phyloP scores from a whole-genome alignment of 2,113 vertebrate genomes.

The Actinemys pallida region DNA sequence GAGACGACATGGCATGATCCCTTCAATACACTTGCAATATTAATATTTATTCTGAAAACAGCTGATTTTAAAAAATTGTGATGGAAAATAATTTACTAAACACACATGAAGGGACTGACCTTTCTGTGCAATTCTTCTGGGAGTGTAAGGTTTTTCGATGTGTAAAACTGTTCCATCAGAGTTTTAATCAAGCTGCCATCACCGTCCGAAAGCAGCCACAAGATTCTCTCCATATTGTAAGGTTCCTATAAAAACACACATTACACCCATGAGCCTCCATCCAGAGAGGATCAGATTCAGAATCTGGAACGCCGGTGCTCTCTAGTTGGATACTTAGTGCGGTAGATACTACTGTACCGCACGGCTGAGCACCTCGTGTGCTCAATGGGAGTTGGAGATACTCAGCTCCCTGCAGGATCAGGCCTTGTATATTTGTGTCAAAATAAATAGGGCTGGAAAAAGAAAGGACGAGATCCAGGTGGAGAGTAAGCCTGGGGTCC shows the following conservation, averaged over 20 bases:
- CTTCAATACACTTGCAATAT: not conserved
- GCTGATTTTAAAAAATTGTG: not conserved
- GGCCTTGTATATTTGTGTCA: not conserved
- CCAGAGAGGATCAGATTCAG: not conserved
- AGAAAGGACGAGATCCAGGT: not conserved
- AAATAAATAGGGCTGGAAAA: not conserved
- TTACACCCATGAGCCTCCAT: not conserved
- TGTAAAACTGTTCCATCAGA: slow-evolving; percentile 90
- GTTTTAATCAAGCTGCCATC: slow-evolving; percentile 77
- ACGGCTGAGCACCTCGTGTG: not conserved
- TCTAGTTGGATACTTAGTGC: slow-evolving; percentile 34
- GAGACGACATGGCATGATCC: not conserved
- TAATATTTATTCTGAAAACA: not conserved
- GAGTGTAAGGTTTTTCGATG: slow-evolving; percentile 74
- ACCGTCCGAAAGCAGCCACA: slow-evolving; percentile 87
- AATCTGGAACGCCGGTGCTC: slow-evolving; percentile 13
- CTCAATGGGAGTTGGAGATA: not conserved
- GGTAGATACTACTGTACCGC: slow-evolving; percentile 50
- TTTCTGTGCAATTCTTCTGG: slow-evolving; percentile 76
- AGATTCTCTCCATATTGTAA: slow-evolving; percentile 94
- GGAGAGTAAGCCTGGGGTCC: not conserved
- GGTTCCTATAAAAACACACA: slow-evolving; percentile 82
- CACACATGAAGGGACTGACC: slow-evolving; percentile 68
- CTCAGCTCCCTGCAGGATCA: not conserved
- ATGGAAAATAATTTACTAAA: not conserved